Conservation (phyloP, 1,140 invertebrate species). For the Antheraea pernyi region DNA sequence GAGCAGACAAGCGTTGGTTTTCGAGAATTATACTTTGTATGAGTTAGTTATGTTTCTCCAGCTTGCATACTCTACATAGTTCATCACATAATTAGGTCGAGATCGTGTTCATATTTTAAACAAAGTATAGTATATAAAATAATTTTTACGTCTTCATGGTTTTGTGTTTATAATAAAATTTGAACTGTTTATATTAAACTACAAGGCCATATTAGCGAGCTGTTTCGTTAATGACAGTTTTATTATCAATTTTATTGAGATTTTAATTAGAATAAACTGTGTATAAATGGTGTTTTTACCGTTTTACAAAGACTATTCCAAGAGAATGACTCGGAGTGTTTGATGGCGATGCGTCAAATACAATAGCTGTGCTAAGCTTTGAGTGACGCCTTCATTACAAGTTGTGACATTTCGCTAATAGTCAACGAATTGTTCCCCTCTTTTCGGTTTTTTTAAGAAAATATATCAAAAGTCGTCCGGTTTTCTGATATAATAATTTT, state of each 20-base stretch:
- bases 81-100: too few species aligned
- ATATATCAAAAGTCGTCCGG: neutral
- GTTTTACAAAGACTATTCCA: slow-evolving; percentile 6
- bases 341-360: slow-evolving; percentile 36
- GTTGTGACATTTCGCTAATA: slow-evolving; percentile 50
- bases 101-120: too few species aligned
- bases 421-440: slow-evolving; percentile 35
- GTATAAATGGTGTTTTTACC: too few species aligned
- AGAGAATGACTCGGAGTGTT: slow-evolving; percentile 25
- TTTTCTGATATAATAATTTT: neutral
- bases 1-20: too few species aligned
- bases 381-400: slow-evolving; percentile 60
- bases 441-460: neutral
- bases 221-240: neutral
- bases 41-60: too few species aligned
- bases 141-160: too few species aligned
- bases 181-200: neutral
- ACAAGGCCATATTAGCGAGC: neutral
- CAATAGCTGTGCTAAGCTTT: slow-evolving; percentile 44
- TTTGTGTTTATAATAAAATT: neutral
- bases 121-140: too few species aligned
- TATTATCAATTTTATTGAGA: neutral
- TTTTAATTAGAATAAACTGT: slow-evolving; percentile 15
- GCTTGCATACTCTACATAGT: too few species aligned
- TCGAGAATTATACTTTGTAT: too few species aligned